A percentile compares a stretch with the other conserved stretches of the same genome.
These are phyloP conservation scores for Amphipoea oculea DNA, from an alignment of 2,888 invertebrate genomes.

Conservation along the genomic window DNA sequence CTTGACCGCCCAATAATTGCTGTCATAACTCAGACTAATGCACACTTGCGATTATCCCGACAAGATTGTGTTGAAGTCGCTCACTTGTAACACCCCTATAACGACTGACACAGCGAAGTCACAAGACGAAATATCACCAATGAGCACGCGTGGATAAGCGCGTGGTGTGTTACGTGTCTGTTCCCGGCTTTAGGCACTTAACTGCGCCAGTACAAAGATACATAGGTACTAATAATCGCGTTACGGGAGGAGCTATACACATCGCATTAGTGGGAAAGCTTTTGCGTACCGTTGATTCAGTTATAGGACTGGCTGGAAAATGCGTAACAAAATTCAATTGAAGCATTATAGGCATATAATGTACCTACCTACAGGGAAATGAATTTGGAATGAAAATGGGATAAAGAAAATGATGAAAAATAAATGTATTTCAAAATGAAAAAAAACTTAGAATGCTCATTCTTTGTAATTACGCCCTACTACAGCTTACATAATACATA, in stretches of 20 bases:
- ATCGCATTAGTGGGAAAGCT: slow-evolving; percentile 33
- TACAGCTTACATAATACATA: too few species aligned
- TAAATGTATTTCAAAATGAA: not conserved
- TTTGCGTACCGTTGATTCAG: slow-evolving; percentile 14
- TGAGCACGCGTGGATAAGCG: slow-evolving; percentile 30
- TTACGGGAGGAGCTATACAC: slow-evolving; percentile 28
- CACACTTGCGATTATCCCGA: slow-evolving; percentile 47
- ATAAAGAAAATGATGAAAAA: not conserved
- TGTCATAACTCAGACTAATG: slow-evolving; percentile 61
- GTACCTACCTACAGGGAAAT: not conserved
- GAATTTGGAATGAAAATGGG: slow-evolving; percentile 4
- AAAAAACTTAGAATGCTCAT: not conserved
- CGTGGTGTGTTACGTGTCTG: slow-evolving; percentile 24
- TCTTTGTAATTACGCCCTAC: slow-evolving; percentile 1
- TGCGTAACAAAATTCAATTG: slow-evolving; percentile 32
- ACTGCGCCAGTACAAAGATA: slow-evolving; percentile 29
- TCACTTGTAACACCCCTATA: slow-evolving; percentile 22
- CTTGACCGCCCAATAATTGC: slow-evolving; percentile 62
- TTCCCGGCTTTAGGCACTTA: slow-evolving; percentile 28
- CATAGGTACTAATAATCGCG: slow-evolving; percentile 36
- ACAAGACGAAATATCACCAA: not conserved
- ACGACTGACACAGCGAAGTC: not conserved
- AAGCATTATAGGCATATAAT: slow-evolving; percentile 7
- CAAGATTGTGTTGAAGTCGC: slow-evolving; percentile 26
- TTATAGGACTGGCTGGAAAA: slow-evolving; percentile 24